A percentile compares a stretch with the other conserved stretches of the same genome.
Evolutionary conservation across 1,140 invertebrate species (phyloP).

Genomic region (Papilio polyxenes): DNA sequence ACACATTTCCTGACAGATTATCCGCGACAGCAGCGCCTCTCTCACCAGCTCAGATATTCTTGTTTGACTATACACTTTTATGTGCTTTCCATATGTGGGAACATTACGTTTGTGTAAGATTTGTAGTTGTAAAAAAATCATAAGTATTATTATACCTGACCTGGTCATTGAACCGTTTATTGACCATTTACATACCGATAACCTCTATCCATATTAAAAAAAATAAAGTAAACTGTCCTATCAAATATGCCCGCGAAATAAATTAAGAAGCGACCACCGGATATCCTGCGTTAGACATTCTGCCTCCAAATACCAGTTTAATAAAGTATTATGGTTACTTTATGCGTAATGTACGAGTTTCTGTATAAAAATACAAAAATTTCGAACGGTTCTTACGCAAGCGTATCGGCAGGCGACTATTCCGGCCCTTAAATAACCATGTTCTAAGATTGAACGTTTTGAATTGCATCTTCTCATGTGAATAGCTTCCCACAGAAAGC

Average conservation of each 20-base stretch:
- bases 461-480: constrained; percentile 20
- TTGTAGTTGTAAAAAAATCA: not conserved
- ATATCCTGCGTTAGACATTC: constrained; percentile 23
- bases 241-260: constrained; percentile 16
- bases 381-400: constrained; percentile 32
- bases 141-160: not conserved
- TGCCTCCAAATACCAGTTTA: constrained; percentile 29
- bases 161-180: constrained; percentile 6
- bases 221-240: constrained; percentile 14
- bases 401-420: constrained; percentile 14
- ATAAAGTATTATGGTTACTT: constrained; percentile 14
- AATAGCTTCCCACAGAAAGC: constrained; percentile 23
- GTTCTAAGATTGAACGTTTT: constrained; percentile 8
- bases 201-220: constrained; percentile 9
- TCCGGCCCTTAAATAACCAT: constrained; percentile 34
- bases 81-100: no score
- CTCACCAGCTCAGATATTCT: no score
- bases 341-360: constrained; percentile 9
- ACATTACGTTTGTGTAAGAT: not conserved
- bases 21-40: no score
- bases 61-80: no score
- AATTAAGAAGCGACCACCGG: constrained; percentile 24
- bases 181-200: constrained; percentile 5
- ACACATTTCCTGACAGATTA: no score
- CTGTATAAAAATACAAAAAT: constrained; percentile 15